phyloP scores from a whole-genome alignment of 2,797 vertebrate genomes.

The Columba guinea region DNA sequence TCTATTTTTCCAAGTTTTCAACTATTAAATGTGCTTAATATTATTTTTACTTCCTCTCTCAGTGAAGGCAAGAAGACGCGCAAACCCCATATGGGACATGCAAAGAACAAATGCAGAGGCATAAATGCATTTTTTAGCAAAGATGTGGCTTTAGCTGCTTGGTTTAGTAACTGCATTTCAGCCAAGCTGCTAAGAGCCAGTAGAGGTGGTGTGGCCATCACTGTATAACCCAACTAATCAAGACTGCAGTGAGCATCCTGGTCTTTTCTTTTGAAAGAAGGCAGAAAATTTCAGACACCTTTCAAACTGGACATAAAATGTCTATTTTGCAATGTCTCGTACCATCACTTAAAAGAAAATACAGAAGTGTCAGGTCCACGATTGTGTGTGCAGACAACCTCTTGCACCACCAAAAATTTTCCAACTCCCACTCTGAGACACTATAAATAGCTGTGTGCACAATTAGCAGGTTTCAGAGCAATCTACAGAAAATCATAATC shows the following conservation, averaged over 20 bases:
- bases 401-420: neutral
- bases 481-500: slow-evolving; percentile 37
- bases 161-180: neutral
- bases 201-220: neutral
- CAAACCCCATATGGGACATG: neutral
- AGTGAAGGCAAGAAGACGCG: rapidly evolving
- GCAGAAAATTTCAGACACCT: neutral
- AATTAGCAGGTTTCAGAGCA: slow-evolving; percentile 27
- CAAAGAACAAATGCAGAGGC: neutral
- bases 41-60: neutral
- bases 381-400: neutral
- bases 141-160: neutral
- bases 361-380: rapidly evolving
- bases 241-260: neutral
- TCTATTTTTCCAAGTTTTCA: neutral
- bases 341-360: neutral
- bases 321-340: neutral
- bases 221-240: neutral
- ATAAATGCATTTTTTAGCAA: neutral
- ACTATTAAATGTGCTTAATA: neutral
- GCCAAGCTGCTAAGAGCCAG: neutral
- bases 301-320: neutral
- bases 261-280: neutral
- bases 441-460: slow-evolving; percentile 15
- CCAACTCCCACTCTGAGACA: neutral